phyloP scores from a whole-genome alignment of 2,113 vertebrate species.

The Eulemur rufifrons region DNA sequence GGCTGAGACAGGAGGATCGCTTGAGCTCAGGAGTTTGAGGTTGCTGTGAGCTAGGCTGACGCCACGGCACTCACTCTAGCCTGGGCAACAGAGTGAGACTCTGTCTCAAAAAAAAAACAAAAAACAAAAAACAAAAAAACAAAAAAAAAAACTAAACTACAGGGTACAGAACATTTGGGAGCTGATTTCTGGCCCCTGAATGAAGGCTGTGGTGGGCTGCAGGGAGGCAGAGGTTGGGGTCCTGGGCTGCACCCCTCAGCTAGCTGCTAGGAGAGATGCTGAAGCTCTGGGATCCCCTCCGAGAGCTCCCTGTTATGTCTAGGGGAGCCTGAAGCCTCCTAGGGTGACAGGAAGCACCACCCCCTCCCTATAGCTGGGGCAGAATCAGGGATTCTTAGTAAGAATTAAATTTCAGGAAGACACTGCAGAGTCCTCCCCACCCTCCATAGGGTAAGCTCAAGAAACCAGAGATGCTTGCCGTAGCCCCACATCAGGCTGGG shows the following conservation, averaged over 20 bases:
- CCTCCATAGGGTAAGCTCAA: not conserved
- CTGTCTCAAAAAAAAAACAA: too few species aligned
- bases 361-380: too few species aligned
- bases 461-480: not conserved
- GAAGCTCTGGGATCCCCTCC: not conserved
- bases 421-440: not conserved
- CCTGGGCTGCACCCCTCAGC: not conserved
- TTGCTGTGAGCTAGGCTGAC: too few species aligned
- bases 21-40: too few species aligned
- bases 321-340: fast-evolving
- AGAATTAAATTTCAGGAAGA: not conserved
- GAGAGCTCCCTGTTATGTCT: not conserved
- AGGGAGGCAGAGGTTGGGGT: not conserved
- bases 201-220: not conserved
- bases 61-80: too few species aligned
- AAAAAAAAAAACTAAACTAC: too few species aligned
- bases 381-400: not conserved
- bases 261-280: not conserved
- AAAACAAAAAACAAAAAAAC: too few species aligned
- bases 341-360: not conserved
- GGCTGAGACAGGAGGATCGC: too few species aligned
- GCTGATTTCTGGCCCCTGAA: not conserved
- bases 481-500: not conserved
- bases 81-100: too few species aligned
- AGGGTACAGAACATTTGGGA: not conserved